Percentiles rank a stretch among this genome's conserved stretches.
These are phyloP conservation scores for Phasianus colchicus DNA, from an alignment of 2,113 vertebrate genomes.

Conservation along the genomic window DNA sequence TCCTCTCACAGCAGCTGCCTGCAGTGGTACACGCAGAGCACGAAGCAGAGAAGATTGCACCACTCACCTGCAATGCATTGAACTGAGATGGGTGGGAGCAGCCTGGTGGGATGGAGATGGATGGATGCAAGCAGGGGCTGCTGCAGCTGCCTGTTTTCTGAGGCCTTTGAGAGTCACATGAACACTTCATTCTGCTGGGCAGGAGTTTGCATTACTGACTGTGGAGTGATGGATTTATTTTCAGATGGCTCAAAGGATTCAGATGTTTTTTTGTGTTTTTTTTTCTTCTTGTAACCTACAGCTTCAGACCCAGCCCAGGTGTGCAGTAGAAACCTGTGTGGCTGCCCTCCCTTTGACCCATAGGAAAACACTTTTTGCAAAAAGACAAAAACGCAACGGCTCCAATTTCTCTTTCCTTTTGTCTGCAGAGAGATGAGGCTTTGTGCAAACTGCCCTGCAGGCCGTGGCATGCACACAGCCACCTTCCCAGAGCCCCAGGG, in stretches of 20 bases:
- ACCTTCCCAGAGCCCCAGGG: background rate
- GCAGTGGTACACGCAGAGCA: background rate
- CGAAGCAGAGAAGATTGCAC: slow-evolving; percentile 68
- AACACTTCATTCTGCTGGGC: background rate
- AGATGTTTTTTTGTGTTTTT: rapidly evolving
- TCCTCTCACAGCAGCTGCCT: rapidly evolving
- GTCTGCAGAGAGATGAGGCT: background rate
- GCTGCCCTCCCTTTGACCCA: background rate
- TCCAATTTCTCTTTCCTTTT: background rate
- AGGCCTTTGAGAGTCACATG: background rate
- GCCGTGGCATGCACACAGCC: background rate
- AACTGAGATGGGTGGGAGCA: background rate
- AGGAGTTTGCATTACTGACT: background rate
- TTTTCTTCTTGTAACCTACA: too few species aligned
- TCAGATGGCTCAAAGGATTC: background rate
- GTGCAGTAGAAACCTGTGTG: background rate
- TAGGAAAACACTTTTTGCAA: background rate
- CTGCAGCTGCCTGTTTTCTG: background rate
- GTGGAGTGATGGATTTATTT: background rate
- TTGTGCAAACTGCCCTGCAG: background rate
- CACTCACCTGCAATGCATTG: background rate
- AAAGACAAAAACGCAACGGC: background rate
- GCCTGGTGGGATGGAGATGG: background rate
- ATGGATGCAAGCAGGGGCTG: background rate
- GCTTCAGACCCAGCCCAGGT: background rate